These are phyloP conservation scores for Morinoia aosen DNA, from an alignment of 2,888 invertebrate genomes.

Conservation along the genomic window DNA sequence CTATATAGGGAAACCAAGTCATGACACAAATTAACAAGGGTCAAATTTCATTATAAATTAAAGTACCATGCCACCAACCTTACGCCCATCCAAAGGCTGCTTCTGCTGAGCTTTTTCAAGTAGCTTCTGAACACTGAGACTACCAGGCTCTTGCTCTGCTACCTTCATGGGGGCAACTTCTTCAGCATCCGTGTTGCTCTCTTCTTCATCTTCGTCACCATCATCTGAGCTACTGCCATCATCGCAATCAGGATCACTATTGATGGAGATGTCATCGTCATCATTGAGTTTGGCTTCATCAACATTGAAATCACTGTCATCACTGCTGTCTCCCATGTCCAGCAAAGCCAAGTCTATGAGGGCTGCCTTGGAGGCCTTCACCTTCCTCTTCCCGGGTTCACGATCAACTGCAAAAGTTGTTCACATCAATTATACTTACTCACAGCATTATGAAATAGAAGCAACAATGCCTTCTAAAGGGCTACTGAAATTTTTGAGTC, in stretches of 20 bases:
- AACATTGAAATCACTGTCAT: constrained; percentile 94
- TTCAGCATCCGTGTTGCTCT: constrained; percentile 89
- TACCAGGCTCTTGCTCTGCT: constrained; percentile 45
- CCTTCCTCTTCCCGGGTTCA: constrained; percentile 68
- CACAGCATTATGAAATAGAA: not conserved
- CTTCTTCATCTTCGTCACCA: constrained; percentile 75
- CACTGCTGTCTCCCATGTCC: constrained; percentile 84
- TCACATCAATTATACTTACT: not conserved
- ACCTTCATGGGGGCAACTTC: constrained; percentile 53
- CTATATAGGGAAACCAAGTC: too few species aligned
- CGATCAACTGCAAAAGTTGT: constrained; percentile 64
- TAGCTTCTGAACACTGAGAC: constrained; percentile 71
- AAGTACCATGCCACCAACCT: constrained; percentile 58
- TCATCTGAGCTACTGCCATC: constrained; percentile 67
- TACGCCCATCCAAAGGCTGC: constrained; percentile 71
- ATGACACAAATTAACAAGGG: too few species aligned
- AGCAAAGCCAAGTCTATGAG: constrained; percentile 67
- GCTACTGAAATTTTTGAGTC: not conserved
- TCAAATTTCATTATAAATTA: not conserved
- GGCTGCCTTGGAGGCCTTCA: constrained; percentile 68
- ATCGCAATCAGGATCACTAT: constrained; percentile 78
- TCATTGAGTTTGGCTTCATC: constrained; percentile 86
- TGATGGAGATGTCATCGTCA: constrained; percentile 78
- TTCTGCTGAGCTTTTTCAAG: constrained; percentile 74
- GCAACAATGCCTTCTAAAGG: not conserved